phyloP scores from a whole-genome alignment of 2,797 vertebrate genomes.

The Lepus oiostolus region DNA sequence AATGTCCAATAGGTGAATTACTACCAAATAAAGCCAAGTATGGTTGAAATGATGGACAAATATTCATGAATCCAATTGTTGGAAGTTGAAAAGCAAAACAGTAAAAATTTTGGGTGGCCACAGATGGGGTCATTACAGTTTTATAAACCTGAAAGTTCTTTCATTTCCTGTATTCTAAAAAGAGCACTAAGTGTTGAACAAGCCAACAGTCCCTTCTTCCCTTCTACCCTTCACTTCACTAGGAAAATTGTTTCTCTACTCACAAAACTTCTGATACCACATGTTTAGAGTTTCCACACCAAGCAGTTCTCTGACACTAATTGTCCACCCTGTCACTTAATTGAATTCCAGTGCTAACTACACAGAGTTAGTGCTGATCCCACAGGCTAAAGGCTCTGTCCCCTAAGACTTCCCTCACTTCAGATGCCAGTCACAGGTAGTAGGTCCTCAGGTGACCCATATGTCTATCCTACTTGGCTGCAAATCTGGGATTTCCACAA shows the following conservation, averaged over 20 bases:
- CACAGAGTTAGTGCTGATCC: background rate
- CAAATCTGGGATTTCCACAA: background rate
- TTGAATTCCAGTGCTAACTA: background rate
- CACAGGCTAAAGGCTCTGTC: background rate
- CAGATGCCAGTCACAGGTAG: too few species aligned
- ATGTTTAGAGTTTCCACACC: background rate
- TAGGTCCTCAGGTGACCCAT: background rate
- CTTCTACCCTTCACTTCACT: background rate
- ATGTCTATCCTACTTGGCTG: background rate
- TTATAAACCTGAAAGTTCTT: background rate
- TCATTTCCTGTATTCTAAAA: background rate
- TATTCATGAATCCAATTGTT: background rate
- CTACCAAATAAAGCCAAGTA: conserved; percentile 1
- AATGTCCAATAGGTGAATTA: background rate
- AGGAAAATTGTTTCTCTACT: background rate
- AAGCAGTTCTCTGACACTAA: background rate
- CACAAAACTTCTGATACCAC: background rate
- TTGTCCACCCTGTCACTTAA: background rate
- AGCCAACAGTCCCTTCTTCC: background rate
- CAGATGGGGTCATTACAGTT: background rate
- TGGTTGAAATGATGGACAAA: background rate
- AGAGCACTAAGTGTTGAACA: background rate
- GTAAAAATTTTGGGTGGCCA: background rate
- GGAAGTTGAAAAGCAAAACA: background rate
- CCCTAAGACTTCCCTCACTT: background rate